phyloP scores from a whole-genome alignment of 2,888 invertebrate genomes.

The Parnassius glacialis region DNA sequence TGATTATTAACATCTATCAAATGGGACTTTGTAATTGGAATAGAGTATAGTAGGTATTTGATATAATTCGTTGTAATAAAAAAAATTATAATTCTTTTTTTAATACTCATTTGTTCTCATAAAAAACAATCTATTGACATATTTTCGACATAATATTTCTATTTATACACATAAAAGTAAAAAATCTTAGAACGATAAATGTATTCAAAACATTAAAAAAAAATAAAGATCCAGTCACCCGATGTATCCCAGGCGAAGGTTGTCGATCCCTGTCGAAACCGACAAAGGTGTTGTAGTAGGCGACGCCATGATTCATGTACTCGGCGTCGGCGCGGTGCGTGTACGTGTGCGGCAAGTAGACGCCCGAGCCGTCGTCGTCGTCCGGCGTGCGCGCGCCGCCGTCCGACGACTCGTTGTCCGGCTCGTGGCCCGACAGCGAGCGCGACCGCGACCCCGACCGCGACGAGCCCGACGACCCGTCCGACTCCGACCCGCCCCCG shows the following conservation, averaged over 20 bases:
- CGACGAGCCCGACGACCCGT: constrained; percentile 89
- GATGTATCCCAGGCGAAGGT: constrained; percentile 67
- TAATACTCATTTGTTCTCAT: too few species aligned
- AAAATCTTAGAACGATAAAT: too few species aligned
- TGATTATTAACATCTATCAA: too few species aligned
- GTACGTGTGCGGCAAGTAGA: constrained; percentile 85
- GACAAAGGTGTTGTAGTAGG: constrained; percentile 82
- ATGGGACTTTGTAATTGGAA: too few species aligned
- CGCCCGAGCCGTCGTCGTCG: constrained; percentile 83
- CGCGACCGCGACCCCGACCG: constrained; percentile 83
- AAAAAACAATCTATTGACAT: too few species aligned
- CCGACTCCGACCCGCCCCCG: constrained; percentile 75
- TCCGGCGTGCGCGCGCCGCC: constrained; percentile 85
- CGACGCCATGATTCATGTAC: constrained; percentile 80
- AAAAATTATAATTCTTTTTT: too few species aligned
- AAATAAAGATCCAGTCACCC: constrained; percentile 56
- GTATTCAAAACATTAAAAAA: too few species aligned
- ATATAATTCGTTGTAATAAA: too few species aligned
- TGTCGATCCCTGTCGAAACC: constrained; percentile 79
- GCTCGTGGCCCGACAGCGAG: constrained; percentile 86
- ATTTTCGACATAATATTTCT: too few species aligned
- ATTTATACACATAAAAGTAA: too few species aligned
- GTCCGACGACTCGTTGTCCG: constrained; percentile 88
- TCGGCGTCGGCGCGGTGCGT: constrained; percentile 76
- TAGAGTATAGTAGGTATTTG: too few species aligned